phyloP scores from a whole-genome alignment of 1,140 invertebrate species.

The Leptinotarsa lineolata region DNA sequence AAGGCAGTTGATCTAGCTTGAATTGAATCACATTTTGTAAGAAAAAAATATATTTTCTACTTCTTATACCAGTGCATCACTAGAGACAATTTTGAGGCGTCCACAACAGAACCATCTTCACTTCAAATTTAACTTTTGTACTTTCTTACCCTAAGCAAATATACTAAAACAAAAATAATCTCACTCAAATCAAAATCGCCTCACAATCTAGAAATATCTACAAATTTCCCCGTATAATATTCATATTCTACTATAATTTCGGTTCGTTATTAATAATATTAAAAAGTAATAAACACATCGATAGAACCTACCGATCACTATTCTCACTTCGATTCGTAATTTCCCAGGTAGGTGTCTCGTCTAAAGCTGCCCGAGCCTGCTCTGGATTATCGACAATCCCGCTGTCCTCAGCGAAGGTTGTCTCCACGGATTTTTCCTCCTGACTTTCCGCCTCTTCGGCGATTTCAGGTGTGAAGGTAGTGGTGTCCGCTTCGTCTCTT shows the following conservation, averaged over 20 bases:
- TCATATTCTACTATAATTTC: not conserved
- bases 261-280: constrained; percentile 1
- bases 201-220: constrained; percentile 7
- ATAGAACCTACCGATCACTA: constrained; percentile 38
- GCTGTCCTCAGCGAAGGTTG: constrained; percentile 35
- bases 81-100: too few relatives aligned
- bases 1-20: too few relatives aligned
- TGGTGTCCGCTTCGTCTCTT: constrained; percentile 3
- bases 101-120: too few relatives aligned
- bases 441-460: not conserved
- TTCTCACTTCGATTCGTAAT: not conserved
- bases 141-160: too few relatives aligned
- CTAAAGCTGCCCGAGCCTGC: constrained; percentile 29
- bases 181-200: not conserved
- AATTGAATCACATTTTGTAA: too few relatives aligned
- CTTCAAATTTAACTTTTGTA: too few relatives aligned
- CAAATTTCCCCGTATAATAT: constrained; percentile 1
- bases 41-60: too few relatives aligned
- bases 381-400: constrained; percentile 36
- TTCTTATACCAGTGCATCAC: too few relatives aligned
- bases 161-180: not conserved
- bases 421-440: not conserved
- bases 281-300: not conserved
- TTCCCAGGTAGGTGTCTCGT: constrained; percentile 12
- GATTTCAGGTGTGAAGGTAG: not conserved